Conservation (phyloP, 2,113 vertebrate genomes). For the Gallinago paraguaiae region DNA sequence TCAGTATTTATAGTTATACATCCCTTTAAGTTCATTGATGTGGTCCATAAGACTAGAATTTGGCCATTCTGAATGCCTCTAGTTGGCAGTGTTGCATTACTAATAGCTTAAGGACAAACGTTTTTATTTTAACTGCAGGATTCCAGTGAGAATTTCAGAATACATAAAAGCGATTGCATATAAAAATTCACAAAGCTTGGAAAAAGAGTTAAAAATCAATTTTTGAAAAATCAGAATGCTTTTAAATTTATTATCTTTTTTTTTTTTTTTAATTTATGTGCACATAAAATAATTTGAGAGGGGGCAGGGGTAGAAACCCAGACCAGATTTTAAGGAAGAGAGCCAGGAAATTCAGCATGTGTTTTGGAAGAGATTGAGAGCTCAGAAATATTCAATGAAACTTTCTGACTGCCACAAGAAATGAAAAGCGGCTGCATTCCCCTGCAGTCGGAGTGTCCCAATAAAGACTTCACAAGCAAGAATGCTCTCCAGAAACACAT, state of each 20-base stretch:
- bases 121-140: background rate
- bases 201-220: background rate
- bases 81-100: conserved; percentile 58
- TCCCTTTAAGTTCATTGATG: background rate
- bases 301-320: conserved; percentile 1
- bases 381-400: conserved; percentile 67
- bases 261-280: background rate
- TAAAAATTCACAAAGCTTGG: background rate
- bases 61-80: background rate
- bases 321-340: conserved; percentile 54
- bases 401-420: conserved; percentile 61
- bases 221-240: background rate
- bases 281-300: conserved; percentile 20
- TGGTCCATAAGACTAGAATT: background rate
- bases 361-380: conserved; percentile 59
- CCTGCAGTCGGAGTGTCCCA: conserved; percentile 42
- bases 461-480: conserved; percentile 68
- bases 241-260: background rate
- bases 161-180: background rate
- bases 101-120: background rate
- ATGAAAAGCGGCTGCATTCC: conserved; percentile 64
- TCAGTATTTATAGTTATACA: background rate
- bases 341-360: conserved; percentile 63
- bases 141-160: background rate
- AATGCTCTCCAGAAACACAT: conserved; percentile 65